Conservation (phyloP, 2,113 vertebrate genomes). For the Psittacus erithacus region DNA sequence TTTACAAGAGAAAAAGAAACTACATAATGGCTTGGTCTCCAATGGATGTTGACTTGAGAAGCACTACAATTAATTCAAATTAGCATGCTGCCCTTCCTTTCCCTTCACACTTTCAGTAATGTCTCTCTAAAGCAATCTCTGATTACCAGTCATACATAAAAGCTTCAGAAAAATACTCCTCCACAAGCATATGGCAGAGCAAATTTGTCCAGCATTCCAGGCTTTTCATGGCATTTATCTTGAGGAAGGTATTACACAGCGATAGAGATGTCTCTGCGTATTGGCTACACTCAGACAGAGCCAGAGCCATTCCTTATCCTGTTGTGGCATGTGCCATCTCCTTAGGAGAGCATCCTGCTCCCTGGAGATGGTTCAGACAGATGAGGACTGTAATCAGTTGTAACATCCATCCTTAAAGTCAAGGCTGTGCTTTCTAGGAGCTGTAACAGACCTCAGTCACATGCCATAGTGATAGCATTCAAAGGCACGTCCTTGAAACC, state of each 20-base stretch:
- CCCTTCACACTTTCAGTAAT: conserved; percentile 62
- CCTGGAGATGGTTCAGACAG: background rate
- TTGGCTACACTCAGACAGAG: background rate
- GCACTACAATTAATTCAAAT: conserved; percentile 60
- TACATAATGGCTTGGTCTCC: conserved; percentile 8
- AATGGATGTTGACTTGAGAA: conserved; percentile 33
- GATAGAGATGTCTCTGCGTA: background rate
- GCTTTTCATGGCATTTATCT: conserved; percentile 44
- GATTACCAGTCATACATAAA: conserved; percentile 61
- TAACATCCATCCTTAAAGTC: background rate
- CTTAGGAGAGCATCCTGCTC: background rate
- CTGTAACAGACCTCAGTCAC: background rate
- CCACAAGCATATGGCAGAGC: conserved; percentile 65
- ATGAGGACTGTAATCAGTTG: background rate
- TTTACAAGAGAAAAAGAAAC: background rate
- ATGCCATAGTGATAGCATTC: background rate
- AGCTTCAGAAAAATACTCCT: conserved; percentile 67
- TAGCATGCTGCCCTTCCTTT: conserved; percentile 49
- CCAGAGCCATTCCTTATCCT: background rate
- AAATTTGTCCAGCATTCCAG: background rate
- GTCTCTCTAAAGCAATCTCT: conserved; percentile 60
- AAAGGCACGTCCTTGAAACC: background rate
- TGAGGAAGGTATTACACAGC: background rate
- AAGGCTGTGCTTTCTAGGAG: conserved; percentile 18
- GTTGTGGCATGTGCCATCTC: rapidly evolving